These are phyloP conservation scores for Diprion similis DNA, from an alignment of 1,140 invertebrate genomes.

Conservation along the genomic window DNA sequence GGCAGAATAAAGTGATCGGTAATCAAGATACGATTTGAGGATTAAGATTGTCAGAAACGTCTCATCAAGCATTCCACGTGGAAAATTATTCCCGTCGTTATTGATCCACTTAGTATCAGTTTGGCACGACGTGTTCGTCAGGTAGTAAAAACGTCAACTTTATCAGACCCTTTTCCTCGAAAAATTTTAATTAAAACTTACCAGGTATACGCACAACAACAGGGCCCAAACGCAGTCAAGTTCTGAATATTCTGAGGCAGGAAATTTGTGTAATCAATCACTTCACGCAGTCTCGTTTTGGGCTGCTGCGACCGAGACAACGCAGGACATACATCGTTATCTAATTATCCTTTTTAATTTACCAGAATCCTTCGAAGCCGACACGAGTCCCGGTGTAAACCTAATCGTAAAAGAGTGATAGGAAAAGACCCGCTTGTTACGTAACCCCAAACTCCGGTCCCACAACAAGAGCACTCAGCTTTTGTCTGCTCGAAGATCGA, in stretches of 20 bases:
- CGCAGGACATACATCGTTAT: not conserved
- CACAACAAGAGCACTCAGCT: not conserved
- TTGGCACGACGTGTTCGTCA: too few relatives aligned
- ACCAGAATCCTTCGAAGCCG: not conserved
- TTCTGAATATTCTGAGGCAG: not conserved
- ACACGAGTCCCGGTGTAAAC: not conserved
- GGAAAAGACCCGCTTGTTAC: not conserved
- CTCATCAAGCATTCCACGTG: too few relatives aligned
- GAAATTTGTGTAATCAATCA: not conserved
- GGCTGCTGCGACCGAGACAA: not conserved
- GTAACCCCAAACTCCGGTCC: not conserved
- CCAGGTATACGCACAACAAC: too few relatives aligned
- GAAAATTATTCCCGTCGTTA: too few relatives aligned
- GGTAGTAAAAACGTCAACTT: too few relatives aligned
- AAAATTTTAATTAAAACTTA: too few relatives aligned
- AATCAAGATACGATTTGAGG: too few relatives aligned
- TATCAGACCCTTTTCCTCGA: too few relatives aligned
- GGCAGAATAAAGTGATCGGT: too few relatives aligned
- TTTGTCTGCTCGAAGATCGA: not conserved
- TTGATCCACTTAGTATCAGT: too few relatives aligned
- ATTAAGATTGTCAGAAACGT: too few relatives aligned
- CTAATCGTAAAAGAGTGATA: not conserved
- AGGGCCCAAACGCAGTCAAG: too few relatives aligned
- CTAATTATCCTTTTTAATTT: constrained; percentile 4
- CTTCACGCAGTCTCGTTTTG: not conserved